Base-by-base conservation (phyloP, 1,140 invertebrate genomes). In the Eciton burchellii region DNA sequence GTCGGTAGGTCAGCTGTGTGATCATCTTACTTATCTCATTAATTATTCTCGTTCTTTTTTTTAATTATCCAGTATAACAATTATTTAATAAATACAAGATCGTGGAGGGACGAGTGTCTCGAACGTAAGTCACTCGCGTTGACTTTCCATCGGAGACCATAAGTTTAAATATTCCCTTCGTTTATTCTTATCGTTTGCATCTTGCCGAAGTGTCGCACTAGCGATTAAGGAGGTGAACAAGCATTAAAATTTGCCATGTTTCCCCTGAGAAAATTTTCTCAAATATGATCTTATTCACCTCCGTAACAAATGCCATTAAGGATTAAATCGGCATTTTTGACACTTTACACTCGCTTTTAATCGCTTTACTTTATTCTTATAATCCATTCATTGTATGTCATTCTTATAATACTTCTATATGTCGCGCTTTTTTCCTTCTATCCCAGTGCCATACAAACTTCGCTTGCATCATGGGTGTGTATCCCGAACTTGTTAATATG, bases 21-120 rank as follows among this genome's bases (percentile, higher is more conserved):
- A 84, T 84, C 85, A 73, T 74, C 76, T 90, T 86, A 89, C 79
- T 84, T 88, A 88, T 89, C 88, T 84, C 84, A 83, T 89, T 86
- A 88, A 86, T 90, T 89, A 81, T 5, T 21, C 70, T 76, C 68
- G 5, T 84, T 88, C 54, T 56, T 59, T 62, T 68, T 21, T 19
- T 83, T 63, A 77, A 81, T 73, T 86, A 84, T 43, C 76, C 83
- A 73, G 71, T 88, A 66, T 77, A 77, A 86, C 63, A 89, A 89
- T 87, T 91, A 90, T 88, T 86, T 79, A 88, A 90, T 89, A 85
- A 90, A 87, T 89, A 87, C 82, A 86, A 88, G 88, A 90, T 91
- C 82, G 79, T 88, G 89, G 90, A 91, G 91, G 91, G 87, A 91
- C 88, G 87, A 89, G 87, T 73, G 88, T 88, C 83, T 88, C 79